Percentiles rank a stretch among this genome's conserved stretches.
Evolutionary conservation across 1,140 invertebrate species (phyloP).

Genomic region (Anastatus disparis): DNA sequence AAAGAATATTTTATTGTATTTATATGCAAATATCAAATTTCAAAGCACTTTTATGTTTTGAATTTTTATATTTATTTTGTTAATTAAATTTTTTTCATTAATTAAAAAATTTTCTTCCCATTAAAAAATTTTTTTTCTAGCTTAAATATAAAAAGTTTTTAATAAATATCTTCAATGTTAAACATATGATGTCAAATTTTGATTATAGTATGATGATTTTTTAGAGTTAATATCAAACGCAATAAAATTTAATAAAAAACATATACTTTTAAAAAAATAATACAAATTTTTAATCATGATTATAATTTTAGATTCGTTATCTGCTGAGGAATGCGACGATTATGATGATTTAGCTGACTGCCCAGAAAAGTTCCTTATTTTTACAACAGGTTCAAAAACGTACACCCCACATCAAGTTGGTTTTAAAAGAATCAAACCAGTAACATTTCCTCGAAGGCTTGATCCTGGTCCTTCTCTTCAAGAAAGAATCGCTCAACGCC

Average conservation of each 20-base stretch:
- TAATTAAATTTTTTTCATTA: no score
- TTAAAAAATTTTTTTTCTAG: background rate
- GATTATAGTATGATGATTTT: no score
- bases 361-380: slow-evolving; percentile 84
- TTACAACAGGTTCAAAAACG: slow-evolving; percentile 85
- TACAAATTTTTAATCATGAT: no score
- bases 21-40: no score
- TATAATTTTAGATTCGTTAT: slow-evolving; percentile 52
- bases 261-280: no score
- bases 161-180: background rate
- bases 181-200: slow-evolving; percentile 2
- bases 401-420: slow-evolving; percentile 90
- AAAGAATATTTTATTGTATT: no score
- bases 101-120: no score
- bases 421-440: slow-evolving; percentile 82
- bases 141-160: background rate
- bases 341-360: slow-evolving; percentile 67
- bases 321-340: slow-evolving; percentile 64
- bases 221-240: no score
- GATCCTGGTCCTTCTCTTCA: slow-evolving; percentile 76
- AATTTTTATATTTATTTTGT: background rate
- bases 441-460: slow-evolving; percentile 77
- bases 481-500: slow-evolving; percentile 73
- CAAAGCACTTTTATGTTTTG: no score
- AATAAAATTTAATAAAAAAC: slow-evolving; percentile 1